Base-by-base conservation (phyloP, 2,797 vertebrate genomes). In the Setipinna tenuifilis region DNA sequence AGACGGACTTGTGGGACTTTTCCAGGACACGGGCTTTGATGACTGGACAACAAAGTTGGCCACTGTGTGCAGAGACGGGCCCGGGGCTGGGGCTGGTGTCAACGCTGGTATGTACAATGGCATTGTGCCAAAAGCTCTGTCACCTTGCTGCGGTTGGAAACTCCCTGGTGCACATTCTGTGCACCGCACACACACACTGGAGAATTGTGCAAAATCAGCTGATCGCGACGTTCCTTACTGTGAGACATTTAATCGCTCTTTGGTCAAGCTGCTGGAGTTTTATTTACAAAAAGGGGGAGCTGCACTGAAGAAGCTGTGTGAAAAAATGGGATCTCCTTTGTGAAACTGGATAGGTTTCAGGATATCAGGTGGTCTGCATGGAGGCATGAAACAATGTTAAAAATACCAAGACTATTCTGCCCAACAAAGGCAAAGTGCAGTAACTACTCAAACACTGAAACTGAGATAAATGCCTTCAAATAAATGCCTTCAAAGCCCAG, bases 151-250 rank as follows among this genome's bases (percentile, higher is more conserved):
- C 1, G 0, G 62, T 86, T 23, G 23, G 80, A 28, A 58, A 81
- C 44, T 87, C 84, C 28, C 59, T 84, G 82, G 31, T 88, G 85
- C 68, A 84, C 54, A 61, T 88, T 82, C 75, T 84, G 75, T 82
- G 71, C 58, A 84, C 85, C 16, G 21, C 58, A 35, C 61, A 84
- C 46, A 48, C 83, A 88, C 68, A 7, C 84, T 83, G 3, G 83
- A 88, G 84, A 85, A 85, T 16, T 85, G 85, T 14, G 57, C 57
- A 10, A 86, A 88, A 61, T 80, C 85, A 57, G 85, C 85, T 85
- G 85, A 88, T 86, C 83, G 17, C 61, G 35, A n/a, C 11, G 65
- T 81, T 68, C 35, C 83, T 23, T 83, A 83, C 14, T 87, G 68
- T 59, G 86, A 85, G 83, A 84, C 86, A 50, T 83, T 87, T 84